Conservation (phyloP, 2,888 invertebrate species). For the Limnephilus marmoratus region DNA sequence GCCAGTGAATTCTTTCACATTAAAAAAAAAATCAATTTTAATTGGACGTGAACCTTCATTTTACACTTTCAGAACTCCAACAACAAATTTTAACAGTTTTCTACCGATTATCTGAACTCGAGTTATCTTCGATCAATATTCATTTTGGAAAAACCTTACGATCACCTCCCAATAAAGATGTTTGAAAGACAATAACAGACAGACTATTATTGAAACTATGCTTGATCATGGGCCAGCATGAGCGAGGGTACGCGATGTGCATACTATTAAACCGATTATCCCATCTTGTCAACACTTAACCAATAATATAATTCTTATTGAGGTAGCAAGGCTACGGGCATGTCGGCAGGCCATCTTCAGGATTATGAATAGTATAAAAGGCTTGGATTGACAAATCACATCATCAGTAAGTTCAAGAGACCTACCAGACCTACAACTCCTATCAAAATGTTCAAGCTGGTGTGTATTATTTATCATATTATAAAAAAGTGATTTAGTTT, state of each 20-base stretch:
- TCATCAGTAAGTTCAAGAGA: constrained; percentile 62
- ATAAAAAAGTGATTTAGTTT: background rate
- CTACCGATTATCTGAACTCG: background rate
- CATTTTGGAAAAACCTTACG: background rate
- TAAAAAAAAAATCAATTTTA: background rate
- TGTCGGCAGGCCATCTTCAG: background rate
- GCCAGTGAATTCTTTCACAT: too few relatives aligned
- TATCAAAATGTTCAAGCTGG: constrained; percentile 63
- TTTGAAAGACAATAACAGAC: constrained; percentile 2
- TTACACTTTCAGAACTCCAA: background rate
- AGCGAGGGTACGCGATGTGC: constrained; percentile 22
- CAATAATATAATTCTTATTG: background rate
- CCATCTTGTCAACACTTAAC: background rate
- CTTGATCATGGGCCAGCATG: background rate
- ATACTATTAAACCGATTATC: background rate
- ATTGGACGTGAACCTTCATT: background rate
- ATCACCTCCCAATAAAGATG: background rate
- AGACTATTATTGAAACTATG: background rate
- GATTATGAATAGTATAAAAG: constrained; percentile 55
- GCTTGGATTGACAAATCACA: constrained; percentile 3
- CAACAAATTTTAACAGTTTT: background rate
- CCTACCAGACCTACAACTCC: constrained; percentile 17
- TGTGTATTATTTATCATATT: constrained; percentile 48
- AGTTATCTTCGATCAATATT: background rate
- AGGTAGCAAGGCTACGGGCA: background rate